Conservation (phyloP, 2,113 vertebrate species). For the Bettongia penicillata region DNA sequence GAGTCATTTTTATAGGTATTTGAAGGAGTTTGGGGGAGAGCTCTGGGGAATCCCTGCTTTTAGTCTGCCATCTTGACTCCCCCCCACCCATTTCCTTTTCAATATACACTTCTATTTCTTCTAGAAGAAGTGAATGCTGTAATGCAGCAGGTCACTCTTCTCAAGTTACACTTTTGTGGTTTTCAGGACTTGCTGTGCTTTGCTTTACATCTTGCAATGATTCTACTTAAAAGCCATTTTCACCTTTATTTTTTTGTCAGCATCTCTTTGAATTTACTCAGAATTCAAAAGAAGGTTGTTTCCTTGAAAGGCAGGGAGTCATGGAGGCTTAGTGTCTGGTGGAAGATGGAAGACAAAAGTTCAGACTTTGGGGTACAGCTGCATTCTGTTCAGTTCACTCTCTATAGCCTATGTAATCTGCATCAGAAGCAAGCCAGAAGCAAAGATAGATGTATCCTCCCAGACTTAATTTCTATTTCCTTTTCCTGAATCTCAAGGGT, state of each 20-base stretch:
- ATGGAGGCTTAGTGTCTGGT: neutral
- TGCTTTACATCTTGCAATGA: neutral
- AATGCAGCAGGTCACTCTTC: neutral
- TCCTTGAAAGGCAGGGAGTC: neutral
- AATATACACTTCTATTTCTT: neutral
- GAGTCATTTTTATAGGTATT: too few relatives aligned
- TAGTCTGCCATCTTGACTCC: too few relatives aligned
- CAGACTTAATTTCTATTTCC: conserved; percentile 12
- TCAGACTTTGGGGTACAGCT: neutral
- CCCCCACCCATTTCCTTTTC: neutral
- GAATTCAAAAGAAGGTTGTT: neutral
- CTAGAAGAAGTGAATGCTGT: neutral
- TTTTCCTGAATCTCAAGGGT: neutral
- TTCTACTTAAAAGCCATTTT: conserved; percentile 6
- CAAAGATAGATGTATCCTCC: neutral
- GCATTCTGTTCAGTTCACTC: neutral
- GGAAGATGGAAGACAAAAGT: neutral
- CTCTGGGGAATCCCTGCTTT: too few relatives aligned
- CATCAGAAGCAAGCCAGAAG: neutral
- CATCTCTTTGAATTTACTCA: neutral
- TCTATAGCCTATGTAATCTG: neutral
- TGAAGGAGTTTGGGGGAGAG: too few relatives aligned
- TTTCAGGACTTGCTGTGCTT: neutral
- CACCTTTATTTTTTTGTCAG: neutral
- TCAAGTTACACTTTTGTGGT: neutral